phyloP scores from a whole-genome alignment of 2,113 vertebrate species.

The Amblyornis subalaris region DNA sequence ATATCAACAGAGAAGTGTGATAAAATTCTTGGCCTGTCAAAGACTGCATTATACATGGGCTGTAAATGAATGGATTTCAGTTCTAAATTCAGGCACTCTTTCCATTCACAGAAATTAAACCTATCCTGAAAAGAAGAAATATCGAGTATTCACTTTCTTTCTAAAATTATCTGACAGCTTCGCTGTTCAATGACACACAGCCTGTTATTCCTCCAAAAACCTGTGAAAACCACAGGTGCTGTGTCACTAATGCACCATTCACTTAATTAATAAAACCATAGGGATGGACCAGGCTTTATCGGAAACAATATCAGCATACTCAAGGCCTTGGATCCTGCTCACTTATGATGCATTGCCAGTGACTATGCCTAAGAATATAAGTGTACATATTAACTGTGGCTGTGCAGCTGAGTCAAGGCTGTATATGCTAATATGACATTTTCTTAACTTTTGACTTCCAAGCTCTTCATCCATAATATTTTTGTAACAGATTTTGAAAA shows the following conservation, averaged over 20 bases:
- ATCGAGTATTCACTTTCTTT: background rate
- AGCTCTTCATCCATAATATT: background rate
- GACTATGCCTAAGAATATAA: background rate
- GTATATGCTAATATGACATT: constrained; percentile 10
- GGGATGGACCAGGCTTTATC: background rate
- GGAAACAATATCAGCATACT: background rate
- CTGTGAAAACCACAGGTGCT: background rate
- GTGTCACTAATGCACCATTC: background rate
- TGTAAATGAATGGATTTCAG: constrained; percentile 44
- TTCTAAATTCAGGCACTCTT: constrained; percentile 57
- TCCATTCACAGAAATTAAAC: constrained; percentile 54
- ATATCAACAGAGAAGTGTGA: background rate
- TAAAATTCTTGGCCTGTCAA: constrained; percentile 25
- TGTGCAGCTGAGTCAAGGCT: background rate
- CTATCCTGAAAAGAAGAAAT: background rate
- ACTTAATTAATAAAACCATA: background rate
- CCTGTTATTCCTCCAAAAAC: background rate
- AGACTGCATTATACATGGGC: constrained; percentile 7
- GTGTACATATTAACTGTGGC: background rate
- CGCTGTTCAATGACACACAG: background rate
- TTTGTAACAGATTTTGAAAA: background rate
- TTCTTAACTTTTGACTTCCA: constrained; percentile 30
- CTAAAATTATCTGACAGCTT: constrained; percentile 21
- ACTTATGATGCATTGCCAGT: background rate
- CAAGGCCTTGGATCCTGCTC: background rate